Evolutionary conservation across 2,888 invertebrate genomes (phyloP).

Genomic region (Parthenolecanium corni): DNA sequence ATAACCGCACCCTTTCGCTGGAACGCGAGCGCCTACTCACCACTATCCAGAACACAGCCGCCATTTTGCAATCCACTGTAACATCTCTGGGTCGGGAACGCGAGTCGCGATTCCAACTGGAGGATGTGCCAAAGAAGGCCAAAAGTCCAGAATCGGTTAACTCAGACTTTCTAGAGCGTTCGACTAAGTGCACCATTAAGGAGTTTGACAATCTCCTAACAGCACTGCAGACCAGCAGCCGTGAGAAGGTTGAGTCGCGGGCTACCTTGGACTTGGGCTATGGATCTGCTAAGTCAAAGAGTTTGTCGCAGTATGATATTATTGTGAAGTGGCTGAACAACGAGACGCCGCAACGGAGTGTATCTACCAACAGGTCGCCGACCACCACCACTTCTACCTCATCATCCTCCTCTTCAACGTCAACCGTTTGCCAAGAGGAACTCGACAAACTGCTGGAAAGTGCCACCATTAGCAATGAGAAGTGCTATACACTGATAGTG

Average conservation of each 20-base stretch:
- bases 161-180: constrained; percentile 10
- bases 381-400: not conserved
- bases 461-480: not conserved
- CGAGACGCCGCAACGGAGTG: not conserved
- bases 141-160: not conserved
- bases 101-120: not conserved
- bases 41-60: constrained; percentile 12
- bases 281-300: not conserved
- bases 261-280: not conserved
- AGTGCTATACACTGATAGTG: too few species aligned
- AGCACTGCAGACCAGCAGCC: constrained; percentile 6
- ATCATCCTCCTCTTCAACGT: too few species aligned
- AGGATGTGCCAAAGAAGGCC: not conserved
- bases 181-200: constrained; percentile 9
- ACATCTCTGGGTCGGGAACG: constrained; percentile 4
- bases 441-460: not conserved
- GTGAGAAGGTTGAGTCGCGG: not conserved
- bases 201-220: constrained; percentile 18
- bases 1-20: constrained; percentile 8
- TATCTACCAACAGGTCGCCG: not conserved
- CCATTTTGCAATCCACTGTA: constrained; percentile 11
- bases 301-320: constrained; percentile 15
- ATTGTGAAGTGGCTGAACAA: constrained; percentile 22
- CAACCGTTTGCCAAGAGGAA: not conserved
- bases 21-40: constrained; percentile 21